Conservation (phyloP, 1,140 invertebrate genomes). For the Rhopalosiphum padi region DNA sequence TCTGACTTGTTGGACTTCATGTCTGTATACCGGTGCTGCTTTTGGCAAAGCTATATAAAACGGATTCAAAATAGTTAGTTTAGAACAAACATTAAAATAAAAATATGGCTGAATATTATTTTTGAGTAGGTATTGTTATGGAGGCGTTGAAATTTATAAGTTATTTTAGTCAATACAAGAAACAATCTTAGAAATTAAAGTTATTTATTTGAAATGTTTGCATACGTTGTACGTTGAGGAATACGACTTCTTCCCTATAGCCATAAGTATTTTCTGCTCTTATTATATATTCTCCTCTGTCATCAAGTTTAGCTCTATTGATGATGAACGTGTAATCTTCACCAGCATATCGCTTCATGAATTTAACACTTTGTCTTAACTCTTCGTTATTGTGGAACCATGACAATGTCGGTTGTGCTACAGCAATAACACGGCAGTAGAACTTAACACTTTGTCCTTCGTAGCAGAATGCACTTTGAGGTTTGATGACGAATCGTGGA, state of each 20-base stretch:
- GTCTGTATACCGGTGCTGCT: conserved; percentile 74
- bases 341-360: conserved; percentile 96
- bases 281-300: conserved; percentile 97
- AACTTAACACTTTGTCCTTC: conserved; percentile 98
- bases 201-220: conserved; percentile 59
- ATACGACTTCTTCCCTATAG: conserved; percentile 93
- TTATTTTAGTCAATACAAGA: neutral
- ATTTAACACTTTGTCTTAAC: conserved; percentile 96
- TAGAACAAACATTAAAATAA: neutral
- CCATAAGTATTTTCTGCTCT: conserved; percentile 98
- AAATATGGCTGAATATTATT: neutral
- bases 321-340: conserved; percentile 98
- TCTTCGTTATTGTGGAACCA: conserved; percentile 95
- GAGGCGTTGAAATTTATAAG: neutral
- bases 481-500: conserved; percentile 96
- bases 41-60: conserved; percentile 44
- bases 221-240: conserved; percentile 96
- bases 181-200: neutral
- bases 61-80: neutral
- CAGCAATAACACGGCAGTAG: conserved; percentile 94
- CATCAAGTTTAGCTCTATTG: conserved; percentile 91
- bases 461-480: conserved; percentile 92
- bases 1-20: conserved; percentile 75
- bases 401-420: conserved; percentile 90
- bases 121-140: neutral